Percentiles rank a stretch among this genome's conserved stretches.
These are phyloP conservation scores for Conger conger DNA, from an alignment of 2,113 vertebrate genomes.

Conservation along the genomic window DNA sequence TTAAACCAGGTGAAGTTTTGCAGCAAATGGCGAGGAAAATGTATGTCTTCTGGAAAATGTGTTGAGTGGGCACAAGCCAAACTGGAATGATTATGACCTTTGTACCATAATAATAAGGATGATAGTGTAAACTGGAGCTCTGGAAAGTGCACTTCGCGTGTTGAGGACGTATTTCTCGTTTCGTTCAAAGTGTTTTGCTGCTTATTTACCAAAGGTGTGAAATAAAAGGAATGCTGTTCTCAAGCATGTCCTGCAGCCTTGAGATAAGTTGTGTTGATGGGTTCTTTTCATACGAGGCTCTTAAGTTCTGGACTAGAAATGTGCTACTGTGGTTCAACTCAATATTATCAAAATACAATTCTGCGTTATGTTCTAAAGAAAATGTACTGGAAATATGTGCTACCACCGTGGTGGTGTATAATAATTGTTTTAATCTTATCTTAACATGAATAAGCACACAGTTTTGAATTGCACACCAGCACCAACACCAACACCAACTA, in stretches of 20 bases:
- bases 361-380: not conserved
- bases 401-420: not conserved
- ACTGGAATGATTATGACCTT: not conserved
- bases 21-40: not conserved
- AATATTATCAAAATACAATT: not conserved
- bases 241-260: not conserved
- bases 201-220: not conserved
- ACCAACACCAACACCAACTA: not conserved
- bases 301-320: not conserved
- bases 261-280: not conserved
- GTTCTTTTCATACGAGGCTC: not conserved
- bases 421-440: slow-evolving; percentile 3
- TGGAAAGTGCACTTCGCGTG: not conserved
- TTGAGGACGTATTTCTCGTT: not conserved
- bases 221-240: not conserved
- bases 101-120: not conserved
- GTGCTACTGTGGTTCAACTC: not conserved
- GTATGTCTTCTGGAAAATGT: not conserved
- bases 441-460: slow-evolving; percentile 8
- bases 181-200: not conserved
- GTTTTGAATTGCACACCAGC: not conserved
- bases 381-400: not conserved
- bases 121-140: not conserved
- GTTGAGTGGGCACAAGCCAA: not conserved
- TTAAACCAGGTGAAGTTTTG: not conserved